These are phyloP conservation scores for Lepas anatifera DNA, from an alignment of 2,888 invertebrate genomes.

Conservation along the genomic window DNA sequence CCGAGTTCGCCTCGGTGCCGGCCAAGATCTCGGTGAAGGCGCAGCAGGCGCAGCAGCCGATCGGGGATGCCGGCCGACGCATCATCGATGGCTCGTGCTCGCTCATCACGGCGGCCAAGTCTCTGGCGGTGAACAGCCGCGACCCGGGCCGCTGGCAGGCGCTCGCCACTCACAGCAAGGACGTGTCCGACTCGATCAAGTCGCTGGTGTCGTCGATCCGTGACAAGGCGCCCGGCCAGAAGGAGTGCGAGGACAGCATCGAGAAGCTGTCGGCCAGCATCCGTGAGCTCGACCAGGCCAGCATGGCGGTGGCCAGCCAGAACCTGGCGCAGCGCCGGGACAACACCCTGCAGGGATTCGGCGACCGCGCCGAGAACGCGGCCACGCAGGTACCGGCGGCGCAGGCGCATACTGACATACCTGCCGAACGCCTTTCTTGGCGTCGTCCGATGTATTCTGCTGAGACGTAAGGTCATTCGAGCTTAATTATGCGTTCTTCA, in stretches of 20 bases:
- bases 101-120: slow-evolving; percentile 83
- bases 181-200: slow-evolving; percentile 93
- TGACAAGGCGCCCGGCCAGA: slow-evolving; percentile 91
- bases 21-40: slow-evolving; percentile 82
- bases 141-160: slow-evolving; percentile 91
- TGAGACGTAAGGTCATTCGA: too few species aligned
- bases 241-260: slow-evolving; percentile 76
- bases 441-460: too few species aligned
- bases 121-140: slow-evolving; percentile 71
- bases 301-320: slow-evolving; percentile 75
- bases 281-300: slow-evolving; percentile 71
- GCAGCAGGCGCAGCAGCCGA: slow-evolving; percentile 69
- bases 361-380: slow-evolving; percentile 64
- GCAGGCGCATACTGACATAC: too few species aligned
- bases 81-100: slow-evolving; percentile 75
- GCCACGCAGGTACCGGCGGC: slow-evolving; percentile 71
- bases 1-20: slow-evolving; percentile 85
- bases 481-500: too few species aligned
- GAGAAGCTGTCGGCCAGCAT: slow-evolving; percentile 62
- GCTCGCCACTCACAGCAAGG: slow-evolving; percentile 84
- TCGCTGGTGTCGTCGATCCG: slow-evolving; percentile 80
- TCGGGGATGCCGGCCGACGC: slow-evolving; percentile 62
- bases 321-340: slow-evolving; percentile 54
- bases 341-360: slow-evolving; percentile 58
- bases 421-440: too few species aligned